Conservation (phyloP, 2,888 invertebrate genomes). For the Odontomyia ornata region DNA sequence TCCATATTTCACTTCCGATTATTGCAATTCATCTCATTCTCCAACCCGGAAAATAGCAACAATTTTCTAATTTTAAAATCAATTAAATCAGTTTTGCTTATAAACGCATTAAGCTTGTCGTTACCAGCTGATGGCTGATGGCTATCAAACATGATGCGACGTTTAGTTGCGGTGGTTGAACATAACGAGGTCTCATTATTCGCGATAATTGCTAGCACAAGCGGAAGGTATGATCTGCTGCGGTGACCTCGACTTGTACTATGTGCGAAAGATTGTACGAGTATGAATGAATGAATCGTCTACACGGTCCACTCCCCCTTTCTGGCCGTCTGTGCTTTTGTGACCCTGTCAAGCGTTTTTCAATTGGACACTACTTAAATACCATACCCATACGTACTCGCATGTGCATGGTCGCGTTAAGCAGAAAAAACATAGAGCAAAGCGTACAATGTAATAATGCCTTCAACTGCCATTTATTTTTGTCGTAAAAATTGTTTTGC, state of each 20-base stretch:
- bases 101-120: background rate
- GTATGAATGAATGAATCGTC: no score
- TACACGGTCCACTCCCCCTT: no score
- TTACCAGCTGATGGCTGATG: background rate
- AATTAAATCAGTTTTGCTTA: slow-evolving; percentile 9
- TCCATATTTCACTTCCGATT: no score
- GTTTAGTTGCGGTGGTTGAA: background rate
- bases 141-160: background rate
- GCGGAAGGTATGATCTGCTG: slow-evolving; percentile 10
- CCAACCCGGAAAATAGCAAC: background rate
- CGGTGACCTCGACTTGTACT: background rate
- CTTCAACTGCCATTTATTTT: background rate
- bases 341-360: background rate
- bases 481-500: background rate
- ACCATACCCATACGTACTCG: no score
- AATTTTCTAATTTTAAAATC: slow-evolving; percentile 25
- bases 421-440: background rate
- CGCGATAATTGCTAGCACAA: slow-evolving; percentile 13
- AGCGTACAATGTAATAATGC: background rate
- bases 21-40: no score
- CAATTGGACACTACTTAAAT: background rate
- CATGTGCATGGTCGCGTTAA: no score
- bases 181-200: slow-evolving; percentile 20
- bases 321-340: background rate
- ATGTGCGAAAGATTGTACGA: background rate